Percentiles rank a stretch among this genome's conserved stretches.
Conservation (phyloP, 2,888 invertebrate species). For the Seira ritae region DNA sequence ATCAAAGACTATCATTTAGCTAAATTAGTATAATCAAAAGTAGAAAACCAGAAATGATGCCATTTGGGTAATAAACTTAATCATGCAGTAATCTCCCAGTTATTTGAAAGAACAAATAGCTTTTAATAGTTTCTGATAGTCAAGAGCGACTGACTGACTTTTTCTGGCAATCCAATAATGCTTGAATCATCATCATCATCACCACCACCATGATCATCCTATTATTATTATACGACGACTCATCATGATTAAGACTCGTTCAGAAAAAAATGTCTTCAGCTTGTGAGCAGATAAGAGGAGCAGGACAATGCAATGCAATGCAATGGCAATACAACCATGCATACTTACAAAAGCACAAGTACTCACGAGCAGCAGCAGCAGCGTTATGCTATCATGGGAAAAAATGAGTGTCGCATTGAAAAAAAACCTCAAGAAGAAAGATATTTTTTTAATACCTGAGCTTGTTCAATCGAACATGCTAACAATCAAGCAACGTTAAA, state of each 20-base stretch:
- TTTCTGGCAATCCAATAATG: slow-evolving; percentile 29
- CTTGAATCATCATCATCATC: slow-evolving; percentile 44
- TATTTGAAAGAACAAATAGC: slow-evolving; percentile 41
- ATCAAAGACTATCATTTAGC: slow-evolving; percentile 33
- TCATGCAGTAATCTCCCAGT: slow-evolving; percentile 29
- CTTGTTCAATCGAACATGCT: slow-evolving; percentile 11
- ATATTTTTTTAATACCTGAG: slow-evolving; percentile 1
- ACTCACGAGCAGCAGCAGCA: background rate
- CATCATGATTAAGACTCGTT: too few species aligned
- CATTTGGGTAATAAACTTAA: slow-evolving; percentile 42
- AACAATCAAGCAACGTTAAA: background rate
- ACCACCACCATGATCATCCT: too few species aligned
- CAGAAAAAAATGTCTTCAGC: too few species aligned
- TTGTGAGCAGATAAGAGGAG: slow-evolving; percentile 31
- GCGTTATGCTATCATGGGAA: background rate
- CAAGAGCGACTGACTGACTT: too few species aligned
- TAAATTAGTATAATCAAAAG: slow-evolving; percentile 46
- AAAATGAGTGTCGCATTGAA: slow-evolving; percentile 9
- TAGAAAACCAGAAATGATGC: slow-evolving; percentile 34
- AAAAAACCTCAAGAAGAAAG: too few species aligned
- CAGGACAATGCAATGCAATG: slow-evolving; percentile 40
- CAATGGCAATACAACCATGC: background rate
- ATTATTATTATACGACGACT: too few species aligned
- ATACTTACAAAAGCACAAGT: background rate
- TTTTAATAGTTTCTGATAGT: slow-evolving; percentile 21